Conservation (phyloP, 2,888 invertebrate species). For the Gerosis bhagava region DNA sequence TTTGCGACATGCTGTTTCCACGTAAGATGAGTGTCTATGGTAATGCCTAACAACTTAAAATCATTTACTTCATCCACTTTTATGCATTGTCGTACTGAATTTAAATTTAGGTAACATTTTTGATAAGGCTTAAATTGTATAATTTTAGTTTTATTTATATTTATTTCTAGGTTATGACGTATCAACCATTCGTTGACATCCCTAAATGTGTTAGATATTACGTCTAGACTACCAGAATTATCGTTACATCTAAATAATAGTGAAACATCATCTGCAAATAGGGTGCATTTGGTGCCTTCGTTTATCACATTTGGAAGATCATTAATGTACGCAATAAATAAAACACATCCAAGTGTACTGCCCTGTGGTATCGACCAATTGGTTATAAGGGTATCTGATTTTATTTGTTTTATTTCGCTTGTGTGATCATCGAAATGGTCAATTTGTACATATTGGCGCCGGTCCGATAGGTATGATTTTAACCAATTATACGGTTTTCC, state of each 20-base stretch:
- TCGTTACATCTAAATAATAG: slow-evolving; percentile 1
- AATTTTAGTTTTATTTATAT: no score
- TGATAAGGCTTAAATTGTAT: slow-evolving; percentile 5
- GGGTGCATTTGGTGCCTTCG: not conserved
- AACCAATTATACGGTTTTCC: not conserved
- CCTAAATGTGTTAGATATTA: not conserved
- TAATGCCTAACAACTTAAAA: not conserved
- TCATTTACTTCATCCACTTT: not conserved
- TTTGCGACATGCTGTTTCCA: not conserved
- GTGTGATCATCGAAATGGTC: not conserved
- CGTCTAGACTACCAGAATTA: no score
- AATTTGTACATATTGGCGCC: not conserved
- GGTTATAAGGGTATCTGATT: not conserved
- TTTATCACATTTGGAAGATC: slow-evolving; percentile 1
- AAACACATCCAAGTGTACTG: not conserved
- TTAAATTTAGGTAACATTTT: not conserved
- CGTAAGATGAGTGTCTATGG: slow-evolving; percentile 1
- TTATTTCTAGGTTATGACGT: no score
- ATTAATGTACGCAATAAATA: no score
- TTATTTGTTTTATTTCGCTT: not conserved
- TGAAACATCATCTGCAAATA: slow-evolving; percentile 1
- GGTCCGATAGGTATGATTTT: not conserved
- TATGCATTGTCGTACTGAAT: not conserved
- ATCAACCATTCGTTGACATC: no score
- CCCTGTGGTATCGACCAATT: slow-evolving; percentile 3